A percentile compares a stretch with the other conserved stretches of the same genome.
These are phyloP conservation scores for Microcebus ravelobensis DNA, from an alignment of 2,113 vertebrate species.

Conservation along the genomic window DNA sequence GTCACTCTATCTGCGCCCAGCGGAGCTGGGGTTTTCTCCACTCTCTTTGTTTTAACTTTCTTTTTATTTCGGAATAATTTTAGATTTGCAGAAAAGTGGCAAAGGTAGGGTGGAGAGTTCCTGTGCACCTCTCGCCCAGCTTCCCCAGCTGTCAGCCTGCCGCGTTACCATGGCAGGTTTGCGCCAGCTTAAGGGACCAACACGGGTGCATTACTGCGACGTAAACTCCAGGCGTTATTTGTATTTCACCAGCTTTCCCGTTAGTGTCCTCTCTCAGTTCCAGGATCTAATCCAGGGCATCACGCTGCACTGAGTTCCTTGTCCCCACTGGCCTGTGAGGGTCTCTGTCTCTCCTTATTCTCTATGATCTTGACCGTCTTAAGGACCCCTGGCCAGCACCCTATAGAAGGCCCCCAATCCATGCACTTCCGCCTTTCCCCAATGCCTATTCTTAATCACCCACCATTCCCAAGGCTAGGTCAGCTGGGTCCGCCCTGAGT, in stretches of 20 bases:
- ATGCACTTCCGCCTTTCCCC: neutral
- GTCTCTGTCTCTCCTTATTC: neutral
- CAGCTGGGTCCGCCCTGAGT: neutral
- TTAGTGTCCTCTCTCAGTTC: neutral
- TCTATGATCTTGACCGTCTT: neutral
- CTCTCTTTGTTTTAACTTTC: no score
- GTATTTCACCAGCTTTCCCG: neutral
- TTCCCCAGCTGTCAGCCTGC: rapidly evolving
- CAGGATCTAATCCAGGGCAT: neutral
- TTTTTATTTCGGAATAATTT: neutral
- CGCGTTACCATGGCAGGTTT: rapidly evolving
- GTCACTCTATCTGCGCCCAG: rapidly evolving
- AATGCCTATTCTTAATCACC: neutral
- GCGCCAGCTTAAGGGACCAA: neutral
- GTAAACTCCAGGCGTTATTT: neutral
- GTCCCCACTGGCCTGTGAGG: neutral
- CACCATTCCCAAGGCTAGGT: neutral
- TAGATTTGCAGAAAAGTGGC: neutral
- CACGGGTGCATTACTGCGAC: neutral
- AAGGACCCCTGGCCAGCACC: neutral
- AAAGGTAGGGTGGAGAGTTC: neutral
- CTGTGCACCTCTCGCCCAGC: neutral
- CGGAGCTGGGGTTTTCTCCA: neutral
- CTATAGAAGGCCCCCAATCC: neutral
- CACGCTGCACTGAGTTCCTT: neutral